Conservation (phyloP, 2,797 vertebrate species). For the Ctenochaetus hawaiiensis region DNA sequence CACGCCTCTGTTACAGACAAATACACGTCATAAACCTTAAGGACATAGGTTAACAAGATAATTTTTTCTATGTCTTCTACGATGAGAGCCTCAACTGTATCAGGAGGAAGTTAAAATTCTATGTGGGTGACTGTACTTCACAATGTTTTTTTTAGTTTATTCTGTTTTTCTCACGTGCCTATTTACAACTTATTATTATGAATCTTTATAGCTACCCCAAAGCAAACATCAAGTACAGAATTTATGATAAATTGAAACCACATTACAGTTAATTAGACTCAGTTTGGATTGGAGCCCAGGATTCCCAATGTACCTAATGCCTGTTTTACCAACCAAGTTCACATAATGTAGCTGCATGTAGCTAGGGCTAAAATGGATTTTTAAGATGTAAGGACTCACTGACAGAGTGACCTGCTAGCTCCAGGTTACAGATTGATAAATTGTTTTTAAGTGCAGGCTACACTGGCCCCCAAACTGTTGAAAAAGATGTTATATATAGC, state of each 20-base stretch:
- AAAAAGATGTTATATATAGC: background rate
- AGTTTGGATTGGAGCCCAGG: slow-evolving; percentile 5
- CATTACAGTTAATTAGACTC: slow-evolving; percentile 22
- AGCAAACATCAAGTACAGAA: slow-evolving; percentile 31
- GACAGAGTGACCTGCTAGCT: background rate
- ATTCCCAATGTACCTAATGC: slow-evolving; percentile 26
- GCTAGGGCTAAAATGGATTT: too few species aligned
- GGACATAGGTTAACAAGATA: slow-evolving; percentile 27
- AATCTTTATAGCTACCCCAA: slow-evolving; percentile 12
- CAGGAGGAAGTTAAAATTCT: slow-evolving; percentile 49
- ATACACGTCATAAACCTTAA: slow-evolving; percentile 6
- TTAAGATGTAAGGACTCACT: background rate
- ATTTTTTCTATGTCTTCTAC: slow-evolving; percentile 53
- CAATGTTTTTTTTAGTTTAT: background rate
- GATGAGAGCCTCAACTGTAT: slow-evolving; percentile 15
- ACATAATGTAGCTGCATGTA: slow-evolving; percentile 30
- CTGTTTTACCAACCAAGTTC: slow-evolving; percentile 19
- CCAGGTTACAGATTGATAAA: background rate
- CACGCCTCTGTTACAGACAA: background rate
- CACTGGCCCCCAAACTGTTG: background rate
- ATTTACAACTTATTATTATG: background rate
- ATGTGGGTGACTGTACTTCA: slow-evolving; percentile 21
- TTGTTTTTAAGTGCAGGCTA: background rate
- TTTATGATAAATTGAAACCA: slow-evolving; percentile 37
- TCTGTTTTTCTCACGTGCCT: too few species aligned